Percentiles rank a stretch among this genome's conserved stretches.
Evolutionary conservation across 1,140 invertebrate species (phyloP).

Genomic region (Neodiprion fabricii): DNA sequence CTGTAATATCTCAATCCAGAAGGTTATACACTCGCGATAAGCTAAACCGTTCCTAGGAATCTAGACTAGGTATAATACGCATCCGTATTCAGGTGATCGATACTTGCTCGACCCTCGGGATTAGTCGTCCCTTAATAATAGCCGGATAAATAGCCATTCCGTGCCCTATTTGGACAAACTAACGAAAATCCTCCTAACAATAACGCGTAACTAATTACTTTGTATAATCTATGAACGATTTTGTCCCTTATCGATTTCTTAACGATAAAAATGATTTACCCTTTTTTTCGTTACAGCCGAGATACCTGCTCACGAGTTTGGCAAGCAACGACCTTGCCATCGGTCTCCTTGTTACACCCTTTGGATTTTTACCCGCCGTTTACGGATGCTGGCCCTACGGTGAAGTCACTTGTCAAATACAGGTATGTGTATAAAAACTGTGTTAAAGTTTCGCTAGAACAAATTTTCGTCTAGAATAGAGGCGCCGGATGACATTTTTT

Average conservation of each 20-base stretch:
- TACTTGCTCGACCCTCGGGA: background rate
- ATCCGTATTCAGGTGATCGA: background rate
- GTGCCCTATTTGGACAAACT: too few relatives aligned
- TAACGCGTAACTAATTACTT: too few relatives aligned
- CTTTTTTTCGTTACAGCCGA: slow-evolving; percentile 71
- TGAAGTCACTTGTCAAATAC: slow-evolving; percentile 86
- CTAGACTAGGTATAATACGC: background rate
- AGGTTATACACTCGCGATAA: background rate
- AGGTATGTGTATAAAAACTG: slow-evolving; percentile 65
- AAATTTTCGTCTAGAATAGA: too few relatives aligned
- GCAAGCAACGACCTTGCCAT: slow-evolving; percentile 85
- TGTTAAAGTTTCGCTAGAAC: too few relatives aligned
- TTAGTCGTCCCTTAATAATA: background rate
- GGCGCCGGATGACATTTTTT: too few relatives aligned
- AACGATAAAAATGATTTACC: background rate
- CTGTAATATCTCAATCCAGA: background rate
- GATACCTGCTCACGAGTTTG: slow-evolving; percentile 82
- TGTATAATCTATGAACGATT: background rate
- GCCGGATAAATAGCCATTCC: background rate
- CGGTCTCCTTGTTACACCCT: slow-evolving; percentile 81
- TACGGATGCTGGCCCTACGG: slow-evolving; percentile 89
- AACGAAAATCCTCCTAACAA: too few relatives aligned
- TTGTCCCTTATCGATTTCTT: background rate
- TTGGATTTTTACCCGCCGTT: slow-evolving; percentile 79
- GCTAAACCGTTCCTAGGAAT: background rate